These are phyloP conservation scores for Falco concolor DNA, from an alignment of 2,797 vertebrate genomes.

Conservation along the genomic window DNA sequence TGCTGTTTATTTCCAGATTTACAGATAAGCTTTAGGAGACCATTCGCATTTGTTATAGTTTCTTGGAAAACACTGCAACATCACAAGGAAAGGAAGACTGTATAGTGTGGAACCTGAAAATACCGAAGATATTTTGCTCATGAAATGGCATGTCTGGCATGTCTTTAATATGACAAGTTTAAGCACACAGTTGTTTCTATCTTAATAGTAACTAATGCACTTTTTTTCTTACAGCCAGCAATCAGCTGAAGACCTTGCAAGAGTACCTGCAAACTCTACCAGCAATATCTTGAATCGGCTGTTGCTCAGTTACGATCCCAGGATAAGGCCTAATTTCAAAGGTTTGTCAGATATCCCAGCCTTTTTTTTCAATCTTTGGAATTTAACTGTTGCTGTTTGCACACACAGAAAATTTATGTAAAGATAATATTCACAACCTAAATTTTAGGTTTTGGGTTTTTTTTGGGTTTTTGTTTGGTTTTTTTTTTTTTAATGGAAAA, in stretches of 20 bases:
- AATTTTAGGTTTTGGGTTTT: background rate
- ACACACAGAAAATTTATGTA: background rate
- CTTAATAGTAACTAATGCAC: background rate
- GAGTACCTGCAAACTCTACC: slow-evolving; percentile 92
- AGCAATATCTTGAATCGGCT: slow-evolving; percentile 97
- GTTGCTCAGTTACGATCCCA: slow-evolving; percentile 92
- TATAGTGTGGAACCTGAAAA: background rate
- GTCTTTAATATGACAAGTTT: background rate
- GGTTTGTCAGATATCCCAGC: slow-evolving; percentile 73
- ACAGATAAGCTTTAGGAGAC: background rate
- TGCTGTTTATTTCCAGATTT: background rate
- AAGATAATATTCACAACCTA: background rate
- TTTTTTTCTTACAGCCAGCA: slow-evolving; percentile 78
- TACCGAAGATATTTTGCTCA: fast-evolving
- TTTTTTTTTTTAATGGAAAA: background rate
- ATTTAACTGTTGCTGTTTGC: background rate
- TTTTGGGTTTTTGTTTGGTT: fast-evolving
- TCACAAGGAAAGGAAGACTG: background rate
- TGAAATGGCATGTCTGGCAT: background rate
- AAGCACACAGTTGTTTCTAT: background rate
- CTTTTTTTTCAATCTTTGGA: background rate
- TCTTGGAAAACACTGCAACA: background rate
- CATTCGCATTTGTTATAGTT: background rate
- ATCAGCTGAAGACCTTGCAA: slow-evolving; percentile 91
- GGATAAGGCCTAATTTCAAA: slow-evolving; percentile 99